phyloP scores from a whole-genome alignment of 2,797 vertebrate genomes.

The Halcyon leucocephala region DNA sequence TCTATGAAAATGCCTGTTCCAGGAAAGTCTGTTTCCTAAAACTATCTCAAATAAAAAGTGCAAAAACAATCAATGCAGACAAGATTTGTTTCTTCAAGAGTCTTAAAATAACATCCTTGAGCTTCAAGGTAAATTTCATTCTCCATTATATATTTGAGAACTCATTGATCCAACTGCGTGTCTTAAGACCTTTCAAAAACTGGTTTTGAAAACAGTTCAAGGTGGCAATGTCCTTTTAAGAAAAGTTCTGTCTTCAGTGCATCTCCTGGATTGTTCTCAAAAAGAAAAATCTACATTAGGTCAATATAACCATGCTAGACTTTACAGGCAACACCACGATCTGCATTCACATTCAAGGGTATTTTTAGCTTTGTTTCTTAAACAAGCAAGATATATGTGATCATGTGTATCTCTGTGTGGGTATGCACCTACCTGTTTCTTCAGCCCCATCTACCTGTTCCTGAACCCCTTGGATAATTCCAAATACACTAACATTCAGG shows the following conservation, averaged over 20 bases:
- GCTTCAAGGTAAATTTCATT: neutral
- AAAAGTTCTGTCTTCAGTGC: neutral
- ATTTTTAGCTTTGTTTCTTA: constrained; percentile 4
- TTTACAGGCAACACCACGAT: neutral
- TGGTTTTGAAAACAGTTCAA: neutral
- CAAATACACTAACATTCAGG: neutral
- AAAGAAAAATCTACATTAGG: neutral
- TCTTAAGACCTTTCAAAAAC: neutral
- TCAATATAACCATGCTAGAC: neutral
- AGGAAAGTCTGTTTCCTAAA: neutral
- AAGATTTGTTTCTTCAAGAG: neutral
- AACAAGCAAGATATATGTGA: neutral
- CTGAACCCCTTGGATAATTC: neutral
- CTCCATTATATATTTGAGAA: neutral
- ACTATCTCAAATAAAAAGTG: neutral
- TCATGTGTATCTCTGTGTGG: neutral
- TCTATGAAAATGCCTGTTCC: neutral
- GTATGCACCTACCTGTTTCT: neutral
- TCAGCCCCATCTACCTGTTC: neutral
- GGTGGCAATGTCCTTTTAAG: neutral
- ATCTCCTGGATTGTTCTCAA: neutral
- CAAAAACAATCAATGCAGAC: neutral
- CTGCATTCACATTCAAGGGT: neutral
- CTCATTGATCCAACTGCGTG: neutral
- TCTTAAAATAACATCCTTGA: neutral